These are phyloP conservation scores for Chaunax sp. DNA, from an alignment of 2,797 vertebrate species.

Conservation along the genomic window DNA sequence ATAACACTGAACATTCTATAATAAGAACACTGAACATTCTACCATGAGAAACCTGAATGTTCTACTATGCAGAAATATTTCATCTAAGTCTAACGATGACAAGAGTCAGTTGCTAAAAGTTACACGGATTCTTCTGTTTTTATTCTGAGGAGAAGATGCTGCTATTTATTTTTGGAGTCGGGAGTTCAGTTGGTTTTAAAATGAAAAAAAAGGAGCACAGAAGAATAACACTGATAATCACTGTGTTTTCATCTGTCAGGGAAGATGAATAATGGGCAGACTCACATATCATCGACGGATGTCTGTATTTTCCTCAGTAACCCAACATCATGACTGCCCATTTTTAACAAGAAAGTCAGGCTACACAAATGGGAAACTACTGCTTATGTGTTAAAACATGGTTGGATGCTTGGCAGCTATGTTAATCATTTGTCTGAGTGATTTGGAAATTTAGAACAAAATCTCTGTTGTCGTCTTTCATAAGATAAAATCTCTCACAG, in stretches of 20 bases:
- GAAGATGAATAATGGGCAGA: constrained; percentile 11
- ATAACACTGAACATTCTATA: too few species aligned
- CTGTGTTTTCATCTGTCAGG: constrained; percentile 16
- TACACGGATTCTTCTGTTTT: too few species aligned
- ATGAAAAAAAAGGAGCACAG: background rate
- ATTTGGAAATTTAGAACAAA: background rate
- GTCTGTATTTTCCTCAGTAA: constrained; percentile 13
- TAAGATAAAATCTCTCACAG: background rate
- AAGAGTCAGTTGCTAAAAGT: too few species aligned
- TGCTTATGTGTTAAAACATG: background rate
- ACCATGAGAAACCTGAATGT: too few species aligned
- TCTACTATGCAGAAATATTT: too few species aligned
- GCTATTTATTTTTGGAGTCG: constrained; percentile 20
- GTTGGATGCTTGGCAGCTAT: background rate
- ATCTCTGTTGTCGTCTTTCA: background rate
- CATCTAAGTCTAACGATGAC: too few species aligned
- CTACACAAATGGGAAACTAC: background rate
- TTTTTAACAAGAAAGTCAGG: constrained; percentile 15
- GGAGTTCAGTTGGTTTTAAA: constrained; percentile 18
- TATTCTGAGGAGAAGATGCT: background rate
- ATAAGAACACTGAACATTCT: too few species aligned
- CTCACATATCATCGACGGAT: constrained; percentile 22
- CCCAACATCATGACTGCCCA: constrained; percentile 8
- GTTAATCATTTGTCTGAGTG: background rate
- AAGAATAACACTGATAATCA: constrained; percentile 23